These are phyloP conservation scores for Sminthurides aquaticus DNA, from an alignment of 2,888 invertebrate species.

Conservation along the genomic window DNA sequence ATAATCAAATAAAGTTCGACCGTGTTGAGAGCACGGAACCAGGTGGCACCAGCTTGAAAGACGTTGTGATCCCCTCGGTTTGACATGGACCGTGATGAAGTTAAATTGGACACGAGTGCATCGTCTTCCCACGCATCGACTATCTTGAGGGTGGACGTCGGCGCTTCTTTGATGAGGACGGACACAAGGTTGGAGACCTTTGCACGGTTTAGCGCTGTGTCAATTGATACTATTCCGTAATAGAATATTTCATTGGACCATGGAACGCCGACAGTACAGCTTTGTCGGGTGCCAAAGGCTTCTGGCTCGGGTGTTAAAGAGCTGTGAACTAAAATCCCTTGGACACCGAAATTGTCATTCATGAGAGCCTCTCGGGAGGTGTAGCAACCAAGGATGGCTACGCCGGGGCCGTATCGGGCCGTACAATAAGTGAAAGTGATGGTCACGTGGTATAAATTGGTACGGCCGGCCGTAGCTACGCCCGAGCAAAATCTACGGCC, in stretches of 20 bases:
- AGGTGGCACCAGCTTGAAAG: slow-evolving; percentile 42
- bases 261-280: slow-evolving; percentile 44
- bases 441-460: no score
- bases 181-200: slow-evolving; percentile 45
- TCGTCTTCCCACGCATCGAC: slow-evolving; percentile 43
- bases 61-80: slow-evolving; percentile 34
- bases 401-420: no score
- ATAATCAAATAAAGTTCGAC: slow-evolving; percentile 42
- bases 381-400: no score
- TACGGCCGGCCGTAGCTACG: no score
- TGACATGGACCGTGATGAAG: slow-evolving; percentile 39
- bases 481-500: no score
- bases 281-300: slow-evolving; percentile 43
- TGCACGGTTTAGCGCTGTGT: slow-evolving; percentile 43
- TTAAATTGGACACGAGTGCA: slow-evolving; percentile 40
- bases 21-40: slow-evolving; percentile 42
- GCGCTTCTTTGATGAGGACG: slow-evolving; percentile 44
- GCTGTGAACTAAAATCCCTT: slow-evolving; percentile 44
- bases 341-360: slow-evolving; percentile 43
- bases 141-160: slow-evolving; percentile 43
- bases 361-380: slow-evolving; percentile 43
- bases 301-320: slow-evolving; percentile 43
- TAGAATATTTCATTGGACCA: slow-evolving; percentile 45
- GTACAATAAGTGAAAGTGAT: no score
- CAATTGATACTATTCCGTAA: slow-evolving; percentile 45